These are phyloP conservation scores for Pluvialis apricaria DNA, from an alignment of 2,113 vertebrate genomes.

Conservation along the genomic window DNA sequence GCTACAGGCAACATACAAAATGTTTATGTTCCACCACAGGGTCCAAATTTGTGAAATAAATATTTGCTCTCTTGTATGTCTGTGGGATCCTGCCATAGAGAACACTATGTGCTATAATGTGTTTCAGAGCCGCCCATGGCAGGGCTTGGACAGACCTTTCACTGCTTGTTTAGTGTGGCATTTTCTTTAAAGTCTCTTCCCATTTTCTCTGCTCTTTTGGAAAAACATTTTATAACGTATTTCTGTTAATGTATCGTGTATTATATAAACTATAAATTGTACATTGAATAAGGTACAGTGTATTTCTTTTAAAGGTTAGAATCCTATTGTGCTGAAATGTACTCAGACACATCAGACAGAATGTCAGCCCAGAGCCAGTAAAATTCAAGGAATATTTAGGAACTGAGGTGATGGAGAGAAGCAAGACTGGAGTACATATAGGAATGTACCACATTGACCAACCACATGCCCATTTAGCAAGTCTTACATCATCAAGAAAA, in stretches of 20 bases:
- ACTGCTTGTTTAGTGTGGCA: not conserved
- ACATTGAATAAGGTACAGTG: not conserved
- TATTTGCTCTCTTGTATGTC: slow-evolving; percentile 50
- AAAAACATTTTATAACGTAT: not conserved
- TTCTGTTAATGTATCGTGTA: not conserved
- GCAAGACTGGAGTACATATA: not conserved
- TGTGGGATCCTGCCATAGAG: slow-evolving; percentile 33
- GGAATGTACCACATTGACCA: fast-evolving
- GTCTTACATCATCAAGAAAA: not conserved
- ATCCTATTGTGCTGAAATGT: not conserved
- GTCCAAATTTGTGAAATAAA: slow-evolving; percentile 60
- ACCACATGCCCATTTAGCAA: fast-evolving
- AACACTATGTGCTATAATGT: slow-evolving; percentile 48
- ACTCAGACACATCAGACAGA: not conserved
- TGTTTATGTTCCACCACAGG: slow-evolving; percentile 40
- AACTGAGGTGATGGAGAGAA: not conserved
- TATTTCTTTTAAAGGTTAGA: not conserved
- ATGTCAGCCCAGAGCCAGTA: not conserved
- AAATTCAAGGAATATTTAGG: not conserved
- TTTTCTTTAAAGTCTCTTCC: not conserved
- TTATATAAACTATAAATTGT: not conserved
- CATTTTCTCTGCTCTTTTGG: not conserved
- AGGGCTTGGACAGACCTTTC: not conserved
- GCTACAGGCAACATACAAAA: slow-evolving; percentile 20
- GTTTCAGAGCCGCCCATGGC: not conserved